Evolutionary conservation across 2,113 vertebrate species (phyloP).

Genomic region (Antechinus flavipes): DNA sequence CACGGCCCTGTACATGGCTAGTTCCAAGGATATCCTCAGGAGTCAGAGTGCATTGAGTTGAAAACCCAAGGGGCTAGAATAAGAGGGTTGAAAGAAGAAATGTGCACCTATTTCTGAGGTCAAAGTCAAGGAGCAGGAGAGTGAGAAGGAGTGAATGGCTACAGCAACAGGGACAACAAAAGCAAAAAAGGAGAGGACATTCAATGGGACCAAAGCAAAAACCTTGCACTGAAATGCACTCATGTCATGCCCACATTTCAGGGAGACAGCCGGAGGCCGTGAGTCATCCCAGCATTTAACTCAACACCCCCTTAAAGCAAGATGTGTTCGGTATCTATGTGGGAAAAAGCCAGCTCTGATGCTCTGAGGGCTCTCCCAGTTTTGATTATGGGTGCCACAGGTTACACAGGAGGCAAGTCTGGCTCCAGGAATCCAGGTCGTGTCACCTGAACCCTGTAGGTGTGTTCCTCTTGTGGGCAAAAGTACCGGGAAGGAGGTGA

Average conservation of each 20-base stretch:
- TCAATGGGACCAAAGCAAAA: constrained; percentile 67
- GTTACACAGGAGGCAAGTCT: constrained; percentile 70
- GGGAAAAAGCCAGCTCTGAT: constrained; percentile 52
- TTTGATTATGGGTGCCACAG: constrained; percentile 61
- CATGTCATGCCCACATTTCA: constrained; percentile 77
- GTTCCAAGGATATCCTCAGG: not conserved
- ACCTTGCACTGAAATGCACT: constrained; percentile 66
- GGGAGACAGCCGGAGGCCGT: constrained; percentile 77
- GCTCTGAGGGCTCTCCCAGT: constrained; percentile 61
- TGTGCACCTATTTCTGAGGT: constrained; percentile 32
- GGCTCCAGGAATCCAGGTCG: constrained; percentile 64
- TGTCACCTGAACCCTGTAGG: constrained; percentile 42
- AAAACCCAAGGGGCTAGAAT: not conserved
- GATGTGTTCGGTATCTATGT: constrained; percentile 77
- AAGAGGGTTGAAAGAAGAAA: not conserved
- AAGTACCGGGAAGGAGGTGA: constrained; percentile 61
- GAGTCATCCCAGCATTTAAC: constrained; percentile 82
- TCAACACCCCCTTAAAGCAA: constrained; percentile 80
- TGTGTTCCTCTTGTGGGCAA: constrained; percentile 47
- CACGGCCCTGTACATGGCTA: not conserved
- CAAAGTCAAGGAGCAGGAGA: constrained; percentile 21
- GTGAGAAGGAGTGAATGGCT: constrained; percentile 24
- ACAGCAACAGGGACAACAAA: not conserved
- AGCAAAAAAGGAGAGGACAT: constrained; percentile 62
- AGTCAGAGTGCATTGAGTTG: not conserved